A percentile compares a stretch with the other conserved stretches of the same genome.
Evolutionary conservation across 2,888 invertebrate species (phyloP).

Genomic region (Holacanthella duospinosa): DNA sequence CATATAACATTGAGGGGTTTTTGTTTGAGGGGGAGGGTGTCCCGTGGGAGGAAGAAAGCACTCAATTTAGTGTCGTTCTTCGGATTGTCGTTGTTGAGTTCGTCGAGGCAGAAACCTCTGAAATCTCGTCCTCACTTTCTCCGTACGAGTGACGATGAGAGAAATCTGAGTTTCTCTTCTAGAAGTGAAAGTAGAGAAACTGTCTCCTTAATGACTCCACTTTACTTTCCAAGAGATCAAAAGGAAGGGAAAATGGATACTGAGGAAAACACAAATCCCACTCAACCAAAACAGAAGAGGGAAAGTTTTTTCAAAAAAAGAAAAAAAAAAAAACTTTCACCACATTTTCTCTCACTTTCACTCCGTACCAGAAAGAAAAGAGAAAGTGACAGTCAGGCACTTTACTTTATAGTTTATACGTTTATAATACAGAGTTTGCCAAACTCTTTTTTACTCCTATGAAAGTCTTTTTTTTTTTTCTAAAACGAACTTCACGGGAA

Average conservation of each 20-base stretch:
- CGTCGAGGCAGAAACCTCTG: neutral
- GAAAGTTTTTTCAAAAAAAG: too few relatives aligned
- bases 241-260: conserved; percentile 16
- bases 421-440: too few relatives aligned
- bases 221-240: conserved; percentile 33
- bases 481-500: too few relatives aligned
- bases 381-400: too few relatives aligned
- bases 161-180: neutral
- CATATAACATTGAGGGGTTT: neutral
- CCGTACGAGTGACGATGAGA: neutral
- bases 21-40: neutral
- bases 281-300: neutral
- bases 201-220: conserved; percentile 36
- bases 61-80: neutral
- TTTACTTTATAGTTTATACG: too few relatives aligned
- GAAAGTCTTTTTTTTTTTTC: too few relatives aligned
- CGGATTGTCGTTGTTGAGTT: neutral
- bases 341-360: too few relatives aligned
- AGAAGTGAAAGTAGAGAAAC: conserved; percentile 13
- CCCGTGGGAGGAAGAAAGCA: neutral
- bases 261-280: neutral
- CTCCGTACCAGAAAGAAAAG: too few relatives aligned
- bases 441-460: too few relatives aligned
- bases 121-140: neutral
- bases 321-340: neutral